Conservation (phyloP, 2,888 invertebrate species). For the Melinaea marsaeus region DNA sequence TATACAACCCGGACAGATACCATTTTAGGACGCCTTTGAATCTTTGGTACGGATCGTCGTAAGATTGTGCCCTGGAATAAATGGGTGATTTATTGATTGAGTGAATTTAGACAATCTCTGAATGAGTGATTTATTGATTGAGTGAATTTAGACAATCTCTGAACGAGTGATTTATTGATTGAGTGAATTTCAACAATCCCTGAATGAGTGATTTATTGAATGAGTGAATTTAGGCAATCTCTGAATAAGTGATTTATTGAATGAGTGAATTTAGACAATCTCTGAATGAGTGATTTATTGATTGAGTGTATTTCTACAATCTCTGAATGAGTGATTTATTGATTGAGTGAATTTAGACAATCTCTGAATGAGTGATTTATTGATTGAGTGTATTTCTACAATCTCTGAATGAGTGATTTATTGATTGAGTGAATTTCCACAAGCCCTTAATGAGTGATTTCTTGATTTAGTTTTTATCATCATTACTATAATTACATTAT, state of each 20-base stretch:
- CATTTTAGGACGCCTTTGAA: constrained; percentile 93
- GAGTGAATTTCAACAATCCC: background rate
- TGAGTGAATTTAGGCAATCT: background rate
- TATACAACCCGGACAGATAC: constrained; percentile 94
- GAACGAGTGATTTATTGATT: background rate
- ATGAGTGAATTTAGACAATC: background rate
- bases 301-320: background rate
- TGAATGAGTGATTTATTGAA: background rate
- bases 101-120: background rate
- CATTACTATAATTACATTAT: too few species aligned
- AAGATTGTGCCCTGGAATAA: constrained; percentile 82
- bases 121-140: background rate
- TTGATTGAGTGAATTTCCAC: too few species aligned
- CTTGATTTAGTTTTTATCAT: too few species aligned
- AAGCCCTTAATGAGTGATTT: too few species aligned
- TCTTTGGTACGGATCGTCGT: constrained; percentile 92
- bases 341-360: background rate
- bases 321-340: background rate
- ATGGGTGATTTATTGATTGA: background rate
- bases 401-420: background rate
- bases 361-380: background rate
- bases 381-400: too few species aligned
- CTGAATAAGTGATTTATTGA: background rate
- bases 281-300: too few species aligned
- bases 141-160: background rate